Base-by-base conservation (phyloP, 1,140 invertebrate genomes). In the Parapsyche elsis region DNA sequence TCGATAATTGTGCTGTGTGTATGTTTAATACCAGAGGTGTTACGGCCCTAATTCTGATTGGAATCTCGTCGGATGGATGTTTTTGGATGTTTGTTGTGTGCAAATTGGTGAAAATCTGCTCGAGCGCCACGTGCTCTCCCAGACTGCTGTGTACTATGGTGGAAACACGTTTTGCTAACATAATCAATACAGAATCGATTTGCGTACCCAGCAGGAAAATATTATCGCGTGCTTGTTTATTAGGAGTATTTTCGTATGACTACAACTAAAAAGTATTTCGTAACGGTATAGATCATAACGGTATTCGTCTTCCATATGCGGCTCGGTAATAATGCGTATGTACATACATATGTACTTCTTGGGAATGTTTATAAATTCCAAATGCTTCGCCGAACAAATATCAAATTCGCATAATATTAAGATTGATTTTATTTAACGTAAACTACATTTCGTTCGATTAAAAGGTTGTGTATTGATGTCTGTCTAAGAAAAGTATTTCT, bases 201-300 rank as follows among this genome's bases (percentile, higher is more conserved):
- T 38, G 16, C 49, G 49, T 53, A 53, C 12, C 10, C 10, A 2
- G 12, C 12, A 14, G 10, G 49, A 53, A 53, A 53, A 53, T 53
- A 14, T 53, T 53, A 16, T 46, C 5, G 45, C 5, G 12, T 53
- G 10, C 2, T 12, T 53, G 10, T 53, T 53, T 53, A 53, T 53
- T 46, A 10, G 2, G 1, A 53, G 16, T 10, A 12, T 53, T 53
- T 5, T 2, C 10, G 2, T 53, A 2, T 53, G 49, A 53, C 49
- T 12, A 53, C 16, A 16, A 14, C 49, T 53, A 14, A 14, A 53
- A 53, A 53, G 12, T 53, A 53, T 53, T 53, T 53, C 16, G 16
- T 53, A 53, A 53, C 49, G 49, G 49, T 53, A 53, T 53, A 10
- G 49, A 53, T 53, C 49, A 53, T 53, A 53, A 53, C 49, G 49